Base-by-base conservation (phyloP, 2,113 vertebrate species). In the Megaleporinus macrocephalus region DNA sequence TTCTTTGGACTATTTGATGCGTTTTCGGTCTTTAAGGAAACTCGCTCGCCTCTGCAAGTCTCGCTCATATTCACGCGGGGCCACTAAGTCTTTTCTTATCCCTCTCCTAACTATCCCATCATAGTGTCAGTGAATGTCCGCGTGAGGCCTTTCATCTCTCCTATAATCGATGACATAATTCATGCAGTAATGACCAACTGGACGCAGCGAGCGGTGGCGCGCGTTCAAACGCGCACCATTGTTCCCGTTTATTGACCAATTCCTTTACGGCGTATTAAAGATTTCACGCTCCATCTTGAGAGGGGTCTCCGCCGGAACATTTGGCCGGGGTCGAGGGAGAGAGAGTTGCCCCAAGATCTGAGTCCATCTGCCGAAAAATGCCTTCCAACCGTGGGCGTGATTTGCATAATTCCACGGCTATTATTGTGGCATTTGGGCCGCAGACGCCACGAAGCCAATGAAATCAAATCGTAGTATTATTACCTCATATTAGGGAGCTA, bases 331-430 rank as follows among this genome's bases (percentile, higher is more conserved):
- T 96, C 95, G 79, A 55, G 41, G 97, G 96, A 91, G 91, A 87
- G 88, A 84, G 82, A 89, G 90, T 89, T 90, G 88, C 87, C 89
- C 89, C 76, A 90, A 91, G 90, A 94, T 95, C 94, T 95, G 89
- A 71, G 88, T 89, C 96, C 97, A 98, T 97, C 96, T 98, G 96
- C 93, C 92, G 86, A 91, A 80, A 87, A 90, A 91, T 85, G 84
- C 89, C 75, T 87, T 84, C 90, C 76, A 87, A 75, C 79, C 81
- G 81, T 73, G 82, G 82, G 69, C 81, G 57, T 75, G 85, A 88
- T 90, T 90, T 85, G 78, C 88, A 88, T 90, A 86, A 88, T 81
- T 55, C 71, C 62, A 36, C 73, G 65, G 77, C 49, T 87, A 84
- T 88, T 78, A 87, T 76, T 72, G 44, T 24, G 77, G 36, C 41